Evolutionary conservation across 2,888 invertebrate species (phyloP), one percentile per base, ranked within the genome.

Genomic region (Euplexia lucipara): DNA sequence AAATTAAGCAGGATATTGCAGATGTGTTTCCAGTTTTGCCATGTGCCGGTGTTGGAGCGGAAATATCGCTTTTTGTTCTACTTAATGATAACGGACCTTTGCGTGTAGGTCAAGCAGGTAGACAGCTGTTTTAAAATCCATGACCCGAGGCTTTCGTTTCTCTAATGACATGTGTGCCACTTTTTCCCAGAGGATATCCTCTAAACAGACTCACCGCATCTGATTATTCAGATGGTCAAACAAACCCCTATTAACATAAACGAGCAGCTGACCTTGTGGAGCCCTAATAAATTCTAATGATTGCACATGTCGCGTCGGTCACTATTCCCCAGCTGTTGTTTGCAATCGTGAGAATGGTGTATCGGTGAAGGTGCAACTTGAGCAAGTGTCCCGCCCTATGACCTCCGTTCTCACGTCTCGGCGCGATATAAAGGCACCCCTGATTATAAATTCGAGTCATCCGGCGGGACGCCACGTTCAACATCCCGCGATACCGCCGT

Each of bases 281-380:
- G 81, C 92, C 91, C 92, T 94, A 92, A 95, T 89, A 89, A 86
- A 92, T 91, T 94, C 92, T 94, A 95, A 94, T 92, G 90, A 87
- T 86, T 90, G 85, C 91, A 92, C 90, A 90, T 88, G 88, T 84
- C 85, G 86, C 85, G 75, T 67, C 83, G 92, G 91, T 90, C 91
- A 92, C 84, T 87, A 83, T 77, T 84, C 73, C 84, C 85, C 91
- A 90, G 89, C 91, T 91, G 90, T 86, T 90, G 84, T 89, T 88
- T 66, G 87, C 86, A 82, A 84, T 91, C 92, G 94, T 95, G 95
- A 93, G 94, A 95, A 94, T 90, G 81, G 83, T 80, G 79, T 69
- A 79, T 81, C 79, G 70, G 78, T 85, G 90, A 91, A 94, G 92
- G 94, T 95, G 95, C 93, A 90, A 91, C 75, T 69, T 75, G 88